A percentile compares a stretch with the other conserved stretches of the same genome.
phyloP scores from a whole-genome alignment of 2,888 invertebrate genomes.

The Drosophila rellima region DNA sequence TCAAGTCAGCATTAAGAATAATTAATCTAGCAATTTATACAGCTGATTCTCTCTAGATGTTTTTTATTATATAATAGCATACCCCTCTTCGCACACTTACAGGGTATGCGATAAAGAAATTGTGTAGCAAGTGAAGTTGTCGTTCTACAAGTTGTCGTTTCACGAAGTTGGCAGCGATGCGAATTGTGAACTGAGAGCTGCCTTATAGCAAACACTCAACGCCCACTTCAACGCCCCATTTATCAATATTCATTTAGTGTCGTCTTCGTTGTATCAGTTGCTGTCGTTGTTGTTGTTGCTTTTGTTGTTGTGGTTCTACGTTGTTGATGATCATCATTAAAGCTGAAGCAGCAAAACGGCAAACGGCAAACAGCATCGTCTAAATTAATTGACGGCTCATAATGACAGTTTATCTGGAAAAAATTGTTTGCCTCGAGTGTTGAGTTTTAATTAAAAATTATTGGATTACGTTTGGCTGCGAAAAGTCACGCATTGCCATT shows the following conservation, averaged over 20 bases:
- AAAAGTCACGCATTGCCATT: conserved; percentile 64
- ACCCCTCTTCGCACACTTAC: not conserved
- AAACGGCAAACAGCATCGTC: conserved; percentile 56
- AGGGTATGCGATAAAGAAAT: conserved; percentile 32
- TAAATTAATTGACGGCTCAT: conserved; percentile 83
- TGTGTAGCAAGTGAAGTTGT: conserved; percentile 71
- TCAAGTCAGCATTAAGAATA: too few species aligned
- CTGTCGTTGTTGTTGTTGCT: conserved; percentile 38
- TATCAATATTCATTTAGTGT: conserved; percentile 85
- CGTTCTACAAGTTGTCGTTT: conserved; percentile 36
- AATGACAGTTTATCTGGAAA: conserved; percentile 82
- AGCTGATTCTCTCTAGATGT: not conserved
- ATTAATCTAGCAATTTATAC: not conserved
- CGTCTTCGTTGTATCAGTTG: conserved; percentile 70
- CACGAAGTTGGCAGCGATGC: conserved; percentile 6
- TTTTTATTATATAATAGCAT: not conserved
- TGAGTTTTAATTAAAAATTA: conserved; percentile 82
- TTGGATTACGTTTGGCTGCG: conserved; percentile 75
- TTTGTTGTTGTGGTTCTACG: conserved; percentile 16
- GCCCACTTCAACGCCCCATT: conserved; percentile 83
- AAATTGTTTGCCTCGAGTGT: conserved; percentile 81
- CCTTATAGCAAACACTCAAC: conserved; percentile 55
- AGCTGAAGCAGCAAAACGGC: conserved; percentile 57
- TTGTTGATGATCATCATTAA: conserved; percentile 79
- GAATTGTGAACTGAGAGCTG: conserved; percentile 8